A percentile compares a stretch with the other conserved stretches of the same genome.
These are phyloP conservation scores for Benthosema pterotum DNA, from an alignment of 2,797 vertebrate species.

Conservation along the genomic window DNA sequence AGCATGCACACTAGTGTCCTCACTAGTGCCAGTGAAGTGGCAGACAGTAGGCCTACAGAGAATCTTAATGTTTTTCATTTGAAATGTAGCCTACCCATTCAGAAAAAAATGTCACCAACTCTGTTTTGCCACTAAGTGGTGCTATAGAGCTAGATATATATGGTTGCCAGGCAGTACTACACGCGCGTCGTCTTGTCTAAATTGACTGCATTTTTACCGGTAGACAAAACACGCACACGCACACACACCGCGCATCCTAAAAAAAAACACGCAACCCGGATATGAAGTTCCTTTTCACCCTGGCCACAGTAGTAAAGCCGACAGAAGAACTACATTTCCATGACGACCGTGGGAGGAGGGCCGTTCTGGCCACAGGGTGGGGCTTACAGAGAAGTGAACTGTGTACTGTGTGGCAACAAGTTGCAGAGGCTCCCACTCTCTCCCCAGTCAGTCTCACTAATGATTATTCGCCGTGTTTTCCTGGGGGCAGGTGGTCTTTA, in stretches of 20 bases:
- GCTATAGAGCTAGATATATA: neutral
- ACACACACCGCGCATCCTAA: too few relatives aligned
- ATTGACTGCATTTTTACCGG: too few relatives aligned
- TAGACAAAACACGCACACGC: too few relatives aligned
- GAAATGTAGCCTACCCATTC: too few relatives aligned
- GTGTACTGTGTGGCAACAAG: constrained; percentile 62
- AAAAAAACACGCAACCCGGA: constrained; percentile 58
- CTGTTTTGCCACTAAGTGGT: constrained; percentile 42
- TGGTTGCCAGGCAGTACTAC: neutral
- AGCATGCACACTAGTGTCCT: too few relatives aligned
- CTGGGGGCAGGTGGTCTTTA: constrained; percentile 70
- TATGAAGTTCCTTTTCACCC: constrained; percentile 49
- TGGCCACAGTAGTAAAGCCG: neutral
- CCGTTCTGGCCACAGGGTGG: constrained; percentile 54
- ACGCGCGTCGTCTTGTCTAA: too few relatives aligned
- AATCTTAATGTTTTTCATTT: too few relatives aligned
- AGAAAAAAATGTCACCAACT: neutral
- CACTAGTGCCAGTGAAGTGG: too few relatives aligned
- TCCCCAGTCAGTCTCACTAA: neutral
- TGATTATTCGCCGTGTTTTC: constrained; percentile 19
- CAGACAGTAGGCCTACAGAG: too few relatives aligned
- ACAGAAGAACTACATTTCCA: constrained; percentile 73
- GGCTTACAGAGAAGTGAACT: constrained; percentile 35
- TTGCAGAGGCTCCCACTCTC: constrained; percentile 17
- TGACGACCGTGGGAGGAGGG: constrained; percentile 45